Conservation (phyloP, 1,140 invertebrate species). For the Solen grandis region DNA sequence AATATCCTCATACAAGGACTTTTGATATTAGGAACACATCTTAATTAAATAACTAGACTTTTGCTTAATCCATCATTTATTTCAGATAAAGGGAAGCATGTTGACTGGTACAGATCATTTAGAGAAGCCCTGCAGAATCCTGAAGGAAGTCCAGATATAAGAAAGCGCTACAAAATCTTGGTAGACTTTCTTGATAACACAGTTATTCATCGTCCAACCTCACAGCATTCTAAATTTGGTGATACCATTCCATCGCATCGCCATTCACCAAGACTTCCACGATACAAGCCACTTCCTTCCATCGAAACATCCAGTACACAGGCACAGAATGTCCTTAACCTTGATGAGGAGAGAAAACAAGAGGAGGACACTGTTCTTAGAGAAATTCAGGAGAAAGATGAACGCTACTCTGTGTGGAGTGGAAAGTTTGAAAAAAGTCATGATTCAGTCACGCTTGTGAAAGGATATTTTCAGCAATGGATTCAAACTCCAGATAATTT, state of each 20-base stretch:
- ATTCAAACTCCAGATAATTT: conserved; percentile 74
- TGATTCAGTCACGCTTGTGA: conserved; percentile 70
- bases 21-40: no score
- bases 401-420: conserved; percentile 56
- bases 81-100: conserved; percentile 60
- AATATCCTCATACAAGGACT: no score
- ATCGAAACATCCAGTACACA: conserved; percentile 56
- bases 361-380: conserved; percentile 41
- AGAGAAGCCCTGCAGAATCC: conserved; percentile 69
- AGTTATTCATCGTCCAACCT: conserved; percentile 71
- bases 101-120: conserved; percentile 77
- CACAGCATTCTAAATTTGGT: conserved; percentile 64
- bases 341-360: conserved; percentile 58
- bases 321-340: conserved; percentile 61
- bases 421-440: conserved; percentile 58
- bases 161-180: conserved; percentile 73
- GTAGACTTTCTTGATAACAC: conserved; percentile 79
- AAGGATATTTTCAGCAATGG: conserved; percentile 77
- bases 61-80: no score
- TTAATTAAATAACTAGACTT: no score
- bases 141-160: conserved; percentile 64
- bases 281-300: conserved; percentile 70
- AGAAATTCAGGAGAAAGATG: conserved; percentile 58
- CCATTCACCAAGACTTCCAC: conserved; percentile 61
- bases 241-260: conserved; percentile 45